Evolutionary conservation across 2,888 invertebrate genomes (phyloP).

Genomic region (Lucinisca nassula): DNA sequence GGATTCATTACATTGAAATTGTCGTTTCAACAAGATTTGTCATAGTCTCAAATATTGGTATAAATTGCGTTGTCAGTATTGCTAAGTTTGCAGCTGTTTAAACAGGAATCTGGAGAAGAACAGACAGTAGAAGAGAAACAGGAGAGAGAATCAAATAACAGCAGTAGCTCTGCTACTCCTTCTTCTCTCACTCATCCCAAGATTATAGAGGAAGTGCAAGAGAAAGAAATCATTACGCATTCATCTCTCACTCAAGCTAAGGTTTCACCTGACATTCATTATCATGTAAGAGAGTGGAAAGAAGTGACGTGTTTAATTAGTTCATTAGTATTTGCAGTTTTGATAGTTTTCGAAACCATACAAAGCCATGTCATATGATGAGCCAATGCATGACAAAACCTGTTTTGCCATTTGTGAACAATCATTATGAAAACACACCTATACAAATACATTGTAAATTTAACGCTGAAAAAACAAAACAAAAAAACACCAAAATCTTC

Average conservation of each 20-base stretch:
- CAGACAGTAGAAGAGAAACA: background rate
- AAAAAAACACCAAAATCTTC: no score
- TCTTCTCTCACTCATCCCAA: background rate
- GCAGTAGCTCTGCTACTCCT: background rate
- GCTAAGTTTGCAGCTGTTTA: background rate
- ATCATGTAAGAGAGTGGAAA: background rate
- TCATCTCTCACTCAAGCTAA: background rate
- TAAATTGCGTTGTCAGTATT: no score
- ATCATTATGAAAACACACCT: no score
- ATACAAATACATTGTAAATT: no score
- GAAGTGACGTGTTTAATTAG: background rate
- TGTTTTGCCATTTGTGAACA: no score
- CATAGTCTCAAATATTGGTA: no score
- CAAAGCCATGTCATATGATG: no score
- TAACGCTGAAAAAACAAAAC: no score
- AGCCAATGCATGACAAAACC: no score
- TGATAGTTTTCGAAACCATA: background rate
- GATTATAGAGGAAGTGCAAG: background rate
- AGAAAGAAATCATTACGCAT: background rate
- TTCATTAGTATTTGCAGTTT: background rate
- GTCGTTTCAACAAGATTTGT: no score
- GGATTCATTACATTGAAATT: no score
- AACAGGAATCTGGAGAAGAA: background rate
- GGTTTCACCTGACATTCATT: background rate
- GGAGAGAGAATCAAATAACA: background rate